Base-by-base conservation (phyloP, 2,888 invertebrate species). In the Ectobius pallidus region DNA sequence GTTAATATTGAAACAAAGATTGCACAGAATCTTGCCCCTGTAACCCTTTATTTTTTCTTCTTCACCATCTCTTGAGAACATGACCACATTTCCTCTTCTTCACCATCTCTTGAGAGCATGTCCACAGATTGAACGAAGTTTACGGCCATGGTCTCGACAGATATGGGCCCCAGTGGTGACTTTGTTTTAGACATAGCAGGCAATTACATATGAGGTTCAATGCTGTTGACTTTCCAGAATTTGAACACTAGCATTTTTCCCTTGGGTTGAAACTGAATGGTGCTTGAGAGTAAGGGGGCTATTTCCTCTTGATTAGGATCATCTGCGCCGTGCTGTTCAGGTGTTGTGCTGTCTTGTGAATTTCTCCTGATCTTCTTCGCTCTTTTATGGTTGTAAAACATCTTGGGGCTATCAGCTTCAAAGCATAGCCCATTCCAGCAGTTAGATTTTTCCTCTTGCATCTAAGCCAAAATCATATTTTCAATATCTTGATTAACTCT, bases 381-480 rank as follows among this genome's bases (percentile, higher is more conserved):
- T 3, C 3, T 49, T 2, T n/a, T 18, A 11, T 34, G 6, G 1
- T 58, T 58, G 58, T 58, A 22, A 58, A 58, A 22, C 58, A 25
- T 58, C 58, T 20, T 1, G 52, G 7, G 52, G 18, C 3, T 25
- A 62, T 62, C 25, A 62, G 32, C 32, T 62, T 32, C 62, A 32
- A 62, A 62, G 32, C 62, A 18, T 32, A 62, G 62, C 18, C 30
- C 62, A 30, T 62, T 62, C 30, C 62, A 62, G 62, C 62, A 18
- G 62, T 62, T 32, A 62, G 62, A 9, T 62, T 62, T 7, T 62
- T 32, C 32, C 14, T 62, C 62, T 32, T 62, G 62, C 62, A 62
- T 62, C 62, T 32, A 27, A 62, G 62, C 32, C 18, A 7, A 27
- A 27, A 62, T 9, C 62, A 62, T 32, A 32, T 30, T 62, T 46